These are phyloP conservation scores for Odontothrips loti DNA, from an alignment of 2,888 invertebrate species.

Conservation along the genomic window DNA sequence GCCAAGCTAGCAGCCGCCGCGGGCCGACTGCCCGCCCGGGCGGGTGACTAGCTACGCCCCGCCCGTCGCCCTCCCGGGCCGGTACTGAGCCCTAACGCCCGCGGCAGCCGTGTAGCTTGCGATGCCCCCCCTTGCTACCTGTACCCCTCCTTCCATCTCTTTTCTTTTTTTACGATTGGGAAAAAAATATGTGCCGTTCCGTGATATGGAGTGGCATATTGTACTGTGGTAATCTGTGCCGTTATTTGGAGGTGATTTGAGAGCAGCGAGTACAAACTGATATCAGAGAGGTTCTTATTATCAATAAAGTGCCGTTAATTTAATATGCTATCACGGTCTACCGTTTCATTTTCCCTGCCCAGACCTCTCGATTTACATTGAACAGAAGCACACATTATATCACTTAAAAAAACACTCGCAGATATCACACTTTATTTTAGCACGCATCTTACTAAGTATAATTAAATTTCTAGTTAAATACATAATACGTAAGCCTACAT, in stretches of 20 bases:
- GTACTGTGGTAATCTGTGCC: too few relatives aligned
- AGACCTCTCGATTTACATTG: not conserved
- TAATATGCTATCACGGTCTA: not conserved
- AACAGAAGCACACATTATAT: too few relatives aligned
- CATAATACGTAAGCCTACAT: too few relatives aligned
- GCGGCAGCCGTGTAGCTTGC: not conserved
- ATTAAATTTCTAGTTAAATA: too few relatives aligned
- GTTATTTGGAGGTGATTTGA: not conserved
- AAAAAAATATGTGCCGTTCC: not conserved
- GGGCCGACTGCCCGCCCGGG: not conserved
- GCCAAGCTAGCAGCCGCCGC: not conserved
- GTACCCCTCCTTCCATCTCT: too few relatives aligned
- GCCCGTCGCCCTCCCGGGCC: not conserved
- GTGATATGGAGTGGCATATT: not conserved
- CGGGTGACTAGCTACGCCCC: not conserved
- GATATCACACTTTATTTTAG: too few relatives aligned
- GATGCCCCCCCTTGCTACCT: not conserved
- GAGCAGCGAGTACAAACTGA: not conserved
- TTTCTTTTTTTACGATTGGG: too few relatives aligned
- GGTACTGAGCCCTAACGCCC: not conserved
- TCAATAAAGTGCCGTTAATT: not conserved
- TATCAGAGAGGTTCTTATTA: not conserved
- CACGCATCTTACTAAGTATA: too few relatives aligned
- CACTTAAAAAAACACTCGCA: too few relatives aligned
- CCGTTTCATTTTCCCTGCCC: not conserved